Evolutionary conservation across 2,888 invertebrate species (phyloP).

Genomic region (Cecidostiba fungosa): DNA sequence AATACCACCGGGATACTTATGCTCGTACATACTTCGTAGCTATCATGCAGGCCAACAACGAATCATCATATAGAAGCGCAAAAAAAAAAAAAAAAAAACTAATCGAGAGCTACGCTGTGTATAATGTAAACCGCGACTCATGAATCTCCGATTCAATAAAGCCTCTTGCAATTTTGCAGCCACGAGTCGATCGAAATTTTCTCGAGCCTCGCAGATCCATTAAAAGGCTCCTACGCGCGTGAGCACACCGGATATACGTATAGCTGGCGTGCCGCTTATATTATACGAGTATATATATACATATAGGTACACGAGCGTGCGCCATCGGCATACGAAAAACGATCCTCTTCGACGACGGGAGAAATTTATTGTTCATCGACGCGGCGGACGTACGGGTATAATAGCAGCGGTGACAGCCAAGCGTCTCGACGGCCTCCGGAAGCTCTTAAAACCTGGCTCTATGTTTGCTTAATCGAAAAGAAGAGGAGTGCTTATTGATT

Average conservation of each 20-base stretch:
- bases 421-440: neutral
- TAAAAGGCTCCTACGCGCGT: conserved; percentile 54
- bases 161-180: neutral
- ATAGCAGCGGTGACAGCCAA: neutral
- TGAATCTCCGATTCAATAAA: neutral
- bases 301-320: conserved; percentile 10
- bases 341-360: conserved; percentile 14
- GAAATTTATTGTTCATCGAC: conserved; percentile 54
- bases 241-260: conserved; percentile 38
- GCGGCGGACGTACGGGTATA: neutral
- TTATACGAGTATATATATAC: conserved; percentile 29
- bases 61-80: neutral
- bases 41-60: neutral
- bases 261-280: conserved; percentile 26
- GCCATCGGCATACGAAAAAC: conserved; percentile 48
- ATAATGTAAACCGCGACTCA: neutral
- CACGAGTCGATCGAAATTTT: conserved; percentile 14
- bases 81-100: neutral
- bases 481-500: neutral
- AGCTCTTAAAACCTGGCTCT: conserved; percentile 37
- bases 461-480: conserved; percentile 30
- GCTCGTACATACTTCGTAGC: neutral
- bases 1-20: neutral
- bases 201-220: conserved; percentile 30
- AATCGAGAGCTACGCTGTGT: neutral